A percentile compares a stretch with the other conserved stretches of the same genome.
phyloP scores from a whole-genome alignment of 2,113 vertebrate genomes.

The Pycnonotus jocosus region DNA sequence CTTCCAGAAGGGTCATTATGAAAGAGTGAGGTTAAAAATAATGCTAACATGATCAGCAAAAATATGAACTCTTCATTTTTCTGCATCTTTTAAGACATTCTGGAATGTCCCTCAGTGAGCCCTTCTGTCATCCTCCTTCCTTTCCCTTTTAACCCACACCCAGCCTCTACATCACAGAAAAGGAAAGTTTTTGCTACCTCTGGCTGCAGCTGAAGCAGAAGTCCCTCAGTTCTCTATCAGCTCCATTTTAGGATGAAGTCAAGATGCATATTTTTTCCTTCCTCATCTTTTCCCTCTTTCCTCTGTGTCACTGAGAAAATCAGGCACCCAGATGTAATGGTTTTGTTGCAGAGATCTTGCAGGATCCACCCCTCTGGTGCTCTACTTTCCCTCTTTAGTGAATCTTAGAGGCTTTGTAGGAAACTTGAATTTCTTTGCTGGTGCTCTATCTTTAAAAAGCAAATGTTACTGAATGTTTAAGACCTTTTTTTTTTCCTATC shows the following conservation, averaged over 20 bases:
- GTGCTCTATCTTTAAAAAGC: not conserved
- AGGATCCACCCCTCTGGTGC: not conserved
- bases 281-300: not conserved
- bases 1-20: slow-evolving; percentile 33
- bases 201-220: not conserved
- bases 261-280: not conserved
- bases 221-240: not conserved
- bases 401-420: not conserved
- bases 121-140: not conserved
- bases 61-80: not conserved
- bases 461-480: not conserved
- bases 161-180: not conserved
- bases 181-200: not conserved
- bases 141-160: not conserved
- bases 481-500: not conserved
- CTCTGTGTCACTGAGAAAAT: not conserved
- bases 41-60: not conserved
- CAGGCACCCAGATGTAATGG: not conserved
- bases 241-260: not conserved
- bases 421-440: not conserved
- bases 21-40: slow-evolving; percentile 53
- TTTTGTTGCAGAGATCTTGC: not conserved
- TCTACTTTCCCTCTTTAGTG: not conserved
- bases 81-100: slow-evolving; percentile 11
- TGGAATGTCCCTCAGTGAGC: not conserved